These are phyloP conservation scores for Anisognathus igniventris DNA, from an alignment of 2,797 vertebrate species.

Conservation along the genomic window DNA sequence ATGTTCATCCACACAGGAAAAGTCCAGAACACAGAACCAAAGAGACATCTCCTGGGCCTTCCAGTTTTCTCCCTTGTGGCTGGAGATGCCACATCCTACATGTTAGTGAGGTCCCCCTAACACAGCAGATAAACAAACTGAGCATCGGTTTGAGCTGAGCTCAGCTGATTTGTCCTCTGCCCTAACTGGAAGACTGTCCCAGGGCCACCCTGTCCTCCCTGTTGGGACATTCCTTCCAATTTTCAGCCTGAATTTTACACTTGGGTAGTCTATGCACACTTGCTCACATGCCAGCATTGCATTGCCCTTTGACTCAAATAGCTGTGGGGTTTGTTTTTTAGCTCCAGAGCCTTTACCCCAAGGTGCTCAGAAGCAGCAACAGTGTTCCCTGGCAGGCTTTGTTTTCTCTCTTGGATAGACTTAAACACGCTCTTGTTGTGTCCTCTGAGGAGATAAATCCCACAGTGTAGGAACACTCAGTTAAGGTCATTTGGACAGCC, in stretches of 20 bases:
- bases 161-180: not conserved
- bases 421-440: not conserved
- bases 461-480: not conserved
- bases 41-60: not conserved
- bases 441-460: not conserved
- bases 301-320: not conserved
- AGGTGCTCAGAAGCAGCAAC: not conserved
- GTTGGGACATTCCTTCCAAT: not conserved
- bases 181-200: not conserved
- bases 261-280: not conserved
- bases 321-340: not conserved
- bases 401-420: not conserved
- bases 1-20: not conserved
- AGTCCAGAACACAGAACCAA: not conserved
- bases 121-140: not conserved
- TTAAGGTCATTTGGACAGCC: not conserved
- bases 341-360: not conserved
- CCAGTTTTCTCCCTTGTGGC: not conserved
- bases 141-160: not conserved
- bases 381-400: not conserved
- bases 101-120: not conserved
- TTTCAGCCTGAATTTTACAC: not conserved
- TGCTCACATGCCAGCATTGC: not conserved
- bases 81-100: rapidly evolving
- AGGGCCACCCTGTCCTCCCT: not conserved